Conservation (phyloP, 2,113 vertebrate genomes). For the Psittacara wagleri region DNA sequence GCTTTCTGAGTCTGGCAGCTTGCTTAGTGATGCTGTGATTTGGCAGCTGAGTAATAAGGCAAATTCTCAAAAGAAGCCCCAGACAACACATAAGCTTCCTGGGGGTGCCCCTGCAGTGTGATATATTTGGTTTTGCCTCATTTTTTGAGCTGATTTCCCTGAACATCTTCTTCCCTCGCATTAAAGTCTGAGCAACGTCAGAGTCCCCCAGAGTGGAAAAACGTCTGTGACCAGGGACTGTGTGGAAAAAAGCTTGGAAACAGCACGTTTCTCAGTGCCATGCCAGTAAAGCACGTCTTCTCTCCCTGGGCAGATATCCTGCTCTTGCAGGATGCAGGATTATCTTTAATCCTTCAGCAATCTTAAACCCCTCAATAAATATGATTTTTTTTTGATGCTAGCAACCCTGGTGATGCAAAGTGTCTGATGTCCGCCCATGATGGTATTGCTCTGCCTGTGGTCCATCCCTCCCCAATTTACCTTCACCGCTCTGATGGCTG, state of each 20-base stretch:
- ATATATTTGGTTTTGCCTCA: neutral
- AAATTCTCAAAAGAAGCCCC: neutral
- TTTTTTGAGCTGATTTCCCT: neutral
- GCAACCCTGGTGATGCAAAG: neutral
- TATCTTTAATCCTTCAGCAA: neutral
- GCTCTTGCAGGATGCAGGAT: neutral
- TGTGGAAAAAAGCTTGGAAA: neutral
- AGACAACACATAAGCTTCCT: neutral
- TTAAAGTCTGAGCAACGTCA: neutral
- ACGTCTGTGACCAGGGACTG: neutral
- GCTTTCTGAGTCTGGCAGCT: neutral
- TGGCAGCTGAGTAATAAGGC: neutral
- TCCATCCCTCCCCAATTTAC: slow-evolving; percentile 29
- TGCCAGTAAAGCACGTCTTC: neutral
- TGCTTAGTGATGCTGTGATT: neutral
- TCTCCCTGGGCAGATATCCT: neutral
- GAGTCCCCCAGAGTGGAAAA: neutral
- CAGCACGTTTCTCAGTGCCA: rapidly evolving
- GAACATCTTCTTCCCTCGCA: neutral
- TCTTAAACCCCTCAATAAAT: neutral
- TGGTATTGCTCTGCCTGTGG: rapidly evolving
- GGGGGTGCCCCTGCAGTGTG: rapidly evolving
- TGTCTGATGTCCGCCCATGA: rapidly evolving
- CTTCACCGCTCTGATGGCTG: slow-evolving; percentile 70
- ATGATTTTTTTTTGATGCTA: neutral